A percentile compares a stretch with the other conserved stretches of the same genome.
These are phyloP conservation scores for Drosophila engyochracea DNA, from an alignment of 2,888 invertebrate genomes.

Conservation along the genomic window DNA sequence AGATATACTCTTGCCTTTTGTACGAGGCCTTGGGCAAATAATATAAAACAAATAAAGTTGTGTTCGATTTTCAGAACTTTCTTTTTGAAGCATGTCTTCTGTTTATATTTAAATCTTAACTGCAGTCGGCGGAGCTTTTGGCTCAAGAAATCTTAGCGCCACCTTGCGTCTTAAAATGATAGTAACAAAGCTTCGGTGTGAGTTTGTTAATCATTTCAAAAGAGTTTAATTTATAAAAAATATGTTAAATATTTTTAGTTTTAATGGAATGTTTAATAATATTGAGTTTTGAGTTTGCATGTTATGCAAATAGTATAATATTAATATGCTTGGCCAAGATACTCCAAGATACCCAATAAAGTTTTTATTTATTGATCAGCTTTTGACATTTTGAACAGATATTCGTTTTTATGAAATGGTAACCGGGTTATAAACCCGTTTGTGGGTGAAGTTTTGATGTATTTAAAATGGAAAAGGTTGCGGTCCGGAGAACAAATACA, in stretches of 20 bases:
- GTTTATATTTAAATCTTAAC: conserved; percentile 23
- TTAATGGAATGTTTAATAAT: background rate
- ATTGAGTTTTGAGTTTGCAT: background rate
- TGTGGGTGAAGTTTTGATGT: background rate
- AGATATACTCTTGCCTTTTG: background rate
- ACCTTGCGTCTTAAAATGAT: conserved; percentile 17
- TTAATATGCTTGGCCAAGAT: background rate
- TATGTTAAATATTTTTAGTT: background rate
- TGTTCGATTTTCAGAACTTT: background rate
- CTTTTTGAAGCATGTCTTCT: background rate
- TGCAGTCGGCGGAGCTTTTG: conserved; percentile 26
- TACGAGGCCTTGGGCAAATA: background rate
- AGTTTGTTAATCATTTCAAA: background rate
- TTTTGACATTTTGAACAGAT: background rate
- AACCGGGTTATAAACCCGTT: background rate
- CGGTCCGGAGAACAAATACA: conserved; percentile 1
- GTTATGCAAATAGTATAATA: background rate
- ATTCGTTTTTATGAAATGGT: background rate
- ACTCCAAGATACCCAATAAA: background rate
- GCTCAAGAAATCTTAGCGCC: conserved; percentile 15
- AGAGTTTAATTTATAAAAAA: background rate
- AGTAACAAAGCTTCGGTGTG: conserved; percentile 13
- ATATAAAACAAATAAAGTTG: background rate
- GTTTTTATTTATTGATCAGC: background rate
- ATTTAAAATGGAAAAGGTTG: background rate